Evolutionary conservation across 2,797 vertebrate genomes (phyloP), one percentile per base, ranked within the genome.

Genomic region (Xenops minutus): DNA sequence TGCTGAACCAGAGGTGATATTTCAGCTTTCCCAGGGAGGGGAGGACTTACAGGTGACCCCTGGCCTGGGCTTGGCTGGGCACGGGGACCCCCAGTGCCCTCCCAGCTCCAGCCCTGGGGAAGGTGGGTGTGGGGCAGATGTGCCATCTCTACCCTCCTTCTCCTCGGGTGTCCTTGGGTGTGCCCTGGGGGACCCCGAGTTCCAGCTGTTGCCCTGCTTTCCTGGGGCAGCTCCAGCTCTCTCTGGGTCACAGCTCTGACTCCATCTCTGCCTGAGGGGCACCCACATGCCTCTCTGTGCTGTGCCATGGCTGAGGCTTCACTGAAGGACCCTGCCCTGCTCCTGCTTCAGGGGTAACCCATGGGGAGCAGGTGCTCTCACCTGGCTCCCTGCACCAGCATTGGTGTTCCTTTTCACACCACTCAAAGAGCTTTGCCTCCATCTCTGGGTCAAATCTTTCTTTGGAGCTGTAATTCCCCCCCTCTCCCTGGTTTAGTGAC

Each of bases 401-500:
- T 20, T 0, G 1, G 2, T 20, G 51, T 51, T 36, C 11, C 0
- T 12, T 71, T 36, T 36, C 24, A 17, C 37, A 14, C 12, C 19
- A 0, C 20, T 36, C 10, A 6, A 8, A 72, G 54, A 44, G 26
- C 49, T 86, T 84, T 43, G 58, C 30, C 72, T 78, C 66, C n/a
- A 8, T 14, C 30, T 48, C 43, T 46, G 39, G 43, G 19, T 48
- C 16, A 46, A 12, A 19, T 68, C 48, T 48, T 72, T 48, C 51
- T 56, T 37, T 43, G 63, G 41, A 59, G 51, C 48, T 32, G 2
- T 32, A 21, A 18, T 43, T 77, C 21, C 3, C 14, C 9, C 17
- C 0, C 5, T 46, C 20, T 76, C 51, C 46, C 58, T 24, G 7
- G 9, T 52, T 89, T 71, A 0, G 0, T 52, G 46, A 32, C 1